Evolutionary conservation across 2,113 vertebrate species (phyloP).

Genomic region (Takifugu flavidus): DNA sequence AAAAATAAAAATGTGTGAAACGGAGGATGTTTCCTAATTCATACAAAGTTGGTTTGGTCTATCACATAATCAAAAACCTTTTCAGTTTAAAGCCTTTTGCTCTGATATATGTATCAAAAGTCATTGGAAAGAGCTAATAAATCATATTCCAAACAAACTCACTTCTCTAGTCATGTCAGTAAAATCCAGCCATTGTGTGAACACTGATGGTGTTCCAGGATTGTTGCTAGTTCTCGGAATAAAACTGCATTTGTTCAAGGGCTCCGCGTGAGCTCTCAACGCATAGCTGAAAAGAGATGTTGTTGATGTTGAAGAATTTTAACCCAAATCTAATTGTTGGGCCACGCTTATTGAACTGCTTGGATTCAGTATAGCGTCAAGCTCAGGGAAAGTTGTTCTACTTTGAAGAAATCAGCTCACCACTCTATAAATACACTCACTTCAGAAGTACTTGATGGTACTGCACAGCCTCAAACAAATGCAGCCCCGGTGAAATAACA

Average conservation of each 20-base stretch:
- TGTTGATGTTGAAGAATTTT: not conserved
- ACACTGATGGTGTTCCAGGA: not conserved
- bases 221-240: not conserved
- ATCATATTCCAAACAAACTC: not conserved
- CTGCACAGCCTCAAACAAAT: constrained; percentile 14
- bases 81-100: not conserved
- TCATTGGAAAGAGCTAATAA: not conserved
- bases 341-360: not conserved
- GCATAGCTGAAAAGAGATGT: not conserved
- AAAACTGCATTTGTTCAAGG: constrained; percentile 13
- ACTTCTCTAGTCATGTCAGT: not conserved
- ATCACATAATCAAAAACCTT: too few species aligned
- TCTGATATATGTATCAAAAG: constrained; percentile 1
- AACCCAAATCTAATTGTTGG: not conserved
- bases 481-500: not conserved
- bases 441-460: not conserved
- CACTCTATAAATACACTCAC: not conserved
- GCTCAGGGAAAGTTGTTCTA: too few species aligned
- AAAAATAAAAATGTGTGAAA: too few species aligned
- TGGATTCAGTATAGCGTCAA: too few species aligned
- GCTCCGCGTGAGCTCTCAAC: not conserved
- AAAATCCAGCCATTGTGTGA: not conserved
- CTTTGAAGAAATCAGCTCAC: not conserved
- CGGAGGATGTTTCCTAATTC: too few species aligned
- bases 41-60: too few species aligned